Evolutionary conservation across 2,888 invertebrate genomes (phyloP), one percentile per base, ranked within the genome.

Genomic region (Geotrupes spiniger): DNA sequence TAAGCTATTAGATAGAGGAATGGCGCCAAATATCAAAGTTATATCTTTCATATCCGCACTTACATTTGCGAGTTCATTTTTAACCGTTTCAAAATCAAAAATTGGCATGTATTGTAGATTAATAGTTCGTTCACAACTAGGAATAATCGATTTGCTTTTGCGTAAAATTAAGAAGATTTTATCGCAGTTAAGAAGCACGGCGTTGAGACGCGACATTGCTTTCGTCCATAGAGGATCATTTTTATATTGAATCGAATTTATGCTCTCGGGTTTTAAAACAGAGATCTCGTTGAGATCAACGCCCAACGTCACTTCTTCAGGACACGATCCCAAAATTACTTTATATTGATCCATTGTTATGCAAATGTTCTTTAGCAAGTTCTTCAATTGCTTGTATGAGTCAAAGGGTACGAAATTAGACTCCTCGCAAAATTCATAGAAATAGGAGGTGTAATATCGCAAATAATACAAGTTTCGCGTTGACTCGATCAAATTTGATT

Each of bases 291-390:
- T 36, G 11, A 55, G 42, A n/a, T 63, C 63, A 1, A 45, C 39
- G 5, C 55, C 61, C 14, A 68, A 53, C 29, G 56, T 55, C 12
- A 56, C 58, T 53, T 74, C 69, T 5, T 63, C 62, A 0, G 87
- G 85, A 46, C 80, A 80, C 51, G 81, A 81, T 60, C 83, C 78
- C 0, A 92, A 65, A 12, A 90, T 72, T 1, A 87, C 68, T 46
- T 76, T 71, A 59, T 86, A 82, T 64, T 92, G 91, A 54, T 84
- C 82, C 15, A 89, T 70, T 6, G 82, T 74, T 46, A 81, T 74
- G 28, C 75, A 69, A 4, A 76, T 63, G 43, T 78, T 76, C 1
- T 77, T 76, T 49, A 81, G 72, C 42, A 79, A 70, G 38, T 77
- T 72, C 28, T 70, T 75, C 1, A 84, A 64, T 6, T 71, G 66